Base-by-base conservation (phyloP, 1,140 invertebrate genomes). In the Solen grandis region DNA sequence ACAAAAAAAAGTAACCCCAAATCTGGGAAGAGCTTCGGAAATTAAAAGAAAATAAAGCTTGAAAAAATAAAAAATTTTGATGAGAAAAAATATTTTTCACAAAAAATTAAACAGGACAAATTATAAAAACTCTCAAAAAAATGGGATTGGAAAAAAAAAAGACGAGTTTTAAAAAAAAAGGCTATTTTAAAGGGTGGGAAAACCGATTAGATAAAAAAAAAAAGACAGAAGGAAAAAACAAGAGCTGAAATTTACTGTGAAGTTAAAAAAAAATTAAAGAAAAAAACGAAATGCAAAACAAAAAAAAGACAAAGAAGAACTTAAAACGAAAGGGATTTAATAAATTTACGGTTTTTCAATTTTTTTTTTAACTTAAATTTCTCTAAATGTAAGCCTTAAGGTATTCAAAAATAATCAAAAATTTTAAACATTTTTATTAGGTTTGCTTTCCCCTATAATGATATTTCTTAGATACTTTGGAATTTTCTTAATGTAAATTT, bases 261-360 rank as follows among this genome's bases (percentile, higher is more conserved):
- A 86, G 83, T 68, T 81, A n/a, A 84, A 31, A 77, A 82, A 72
- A 83, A 86, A 59, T 84, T 86, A 10, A n/a, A n/a, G 85, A 86
- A 66, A 76, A 83, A 22, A 81, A 84, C 38, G 84, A 84, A 46
- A 46, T 60, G n/a, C 60, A 69, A 46, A 82, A 86, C 31, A 84
- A 78, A 73, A 19, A 73, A 35, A 82, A 86, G 54, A 84, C 84
- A n/a, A n/a, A n/a, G n/a, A n/a, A n/a, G n/a, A n/a, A n/a, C n/a
- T n/a, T n/a, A n/a, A n/a, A n/a, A n/a, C n/a, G n/a, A n/a, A n/a
- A n/a, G n/a, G n/a, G n/a, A n/a, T n/a, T n/a, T 19, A 74, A 82
- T 13, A 84, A 83, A 63, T 66, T 86, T 1, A 81, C 81, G 31
- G 78, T 75, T 8, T 57, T 86, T 13, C 81, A 84, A 50, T 82